Evolutionary conservation across 2,113 vertebrate species (phyloP).

Genomic region (Vidua chalybeata): DNA sequence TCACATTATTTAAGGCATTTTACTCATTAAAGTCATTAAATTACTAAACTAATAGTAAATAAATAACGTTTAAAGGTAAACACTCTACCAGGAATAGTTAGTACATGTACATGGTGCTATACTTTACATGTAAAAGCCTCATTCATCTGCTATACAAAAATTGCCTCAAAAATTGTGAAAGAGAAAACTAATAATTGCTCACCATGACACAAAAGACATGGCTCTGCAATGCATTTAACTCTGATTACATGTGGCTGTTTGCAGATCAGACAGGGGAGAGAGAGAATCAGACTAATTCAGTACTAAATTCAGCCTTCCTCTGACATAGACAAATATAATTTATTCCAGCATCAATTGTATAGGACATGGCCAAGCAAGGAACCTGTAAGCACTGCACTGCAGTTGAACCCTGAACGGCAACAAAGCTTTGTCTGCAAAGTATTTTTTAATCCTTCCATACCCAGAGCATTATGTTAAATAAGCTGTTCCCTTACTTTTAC

Average conservation of each 20-base stretch:
- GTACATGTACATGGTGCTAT: neutral
- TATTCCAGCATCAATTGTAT: fast-evolving
- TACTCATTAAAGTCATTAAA: neutral
- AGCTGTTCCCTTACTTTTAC: neutral
- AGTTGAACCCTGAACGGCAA: neutral
- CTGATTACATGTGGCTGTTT: neutral
- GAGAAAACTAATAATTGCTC: neutral
- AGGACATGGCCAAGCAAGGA: neutral
- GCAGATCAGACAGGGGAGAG: neutral
- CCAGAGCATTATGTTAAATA: neutral
- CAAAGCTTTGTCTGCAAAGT: neutral
- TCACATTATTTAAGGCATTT: neutral
- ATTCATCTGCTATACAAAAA: neutral
- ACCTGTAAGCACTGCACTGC: neutral
- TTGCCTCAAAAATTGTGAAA: neutral
- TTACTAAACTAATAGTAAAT: neutral
- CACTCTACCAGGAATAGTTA: neutral
- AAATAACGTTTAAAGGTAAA: neutral
- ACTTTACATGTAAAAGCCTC: neutral
- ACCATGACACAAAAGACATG: neutral
- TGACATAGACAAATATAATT: neutral
- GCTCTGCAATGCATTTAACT: neutral
- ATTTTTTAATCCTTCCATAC: neutral
- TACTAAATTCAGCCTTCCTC: neutral
- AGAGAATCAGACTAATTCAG: neutral